Evolutionary conservation across 2,797 vertebrate genomes (phyloP).

Genomic region (Parauchenoglanis ngamensis): DNA sequence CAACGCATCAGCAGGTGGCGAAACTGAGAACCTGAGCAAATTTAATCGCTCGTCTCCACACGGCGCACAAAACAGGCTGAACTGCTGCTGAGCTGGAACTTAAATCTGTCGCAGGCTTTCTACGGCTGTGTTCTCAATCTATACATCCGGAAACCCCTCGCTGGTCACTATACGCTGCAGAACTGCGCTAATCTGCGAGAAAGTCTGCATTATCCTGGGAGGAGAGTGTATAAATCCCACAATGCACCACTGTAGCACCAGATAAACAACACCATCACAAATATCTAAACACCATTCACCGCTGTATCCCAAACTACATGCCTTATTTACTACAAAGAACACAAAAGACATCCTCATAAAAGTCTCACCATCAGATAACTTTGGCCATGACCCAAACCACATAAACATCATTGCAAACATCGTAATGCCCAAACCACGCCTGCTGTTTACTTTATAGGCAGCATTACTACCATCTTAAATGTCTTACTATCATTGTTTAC

Average conservation of each 20-base stretch:
- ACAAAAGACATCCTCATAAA: background rate
- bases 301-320: background rate
- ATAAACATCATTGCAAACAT: background rate
- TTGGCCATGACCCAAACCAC: background rate
- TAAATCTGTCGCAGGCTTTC: background rate
- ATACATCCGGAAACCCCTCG: background rate
- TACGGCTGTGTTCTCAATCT: too few species aligned
- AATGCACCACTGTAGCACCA: background rate
- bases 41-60: background rate
- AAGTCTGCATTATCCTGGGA: conserved; percentile 5
- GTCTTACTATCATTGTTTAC: background rate
- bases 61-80: background rate
- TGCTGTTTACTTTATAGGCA: background rate
- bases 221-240: background rate
- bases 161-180: background rate
- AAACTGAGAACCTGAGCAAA: background rate
- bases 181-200: background rate
- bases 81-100: background rate
- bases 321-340: background rate
- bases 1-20: conserved; percentile 26
- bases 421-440: background rate
- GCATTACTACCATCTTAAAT: background rate
- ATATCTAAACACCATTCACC: background rate
- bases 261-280: background rate
- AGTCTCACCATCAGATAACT: background rate